A percentile compares a stretch with the other conserved stretches of the same genome.
Evolutionary conservation across 2,113 vertebrate genomes (phyloP).

Genomic region (Syrmaticus mikado): DNA sequence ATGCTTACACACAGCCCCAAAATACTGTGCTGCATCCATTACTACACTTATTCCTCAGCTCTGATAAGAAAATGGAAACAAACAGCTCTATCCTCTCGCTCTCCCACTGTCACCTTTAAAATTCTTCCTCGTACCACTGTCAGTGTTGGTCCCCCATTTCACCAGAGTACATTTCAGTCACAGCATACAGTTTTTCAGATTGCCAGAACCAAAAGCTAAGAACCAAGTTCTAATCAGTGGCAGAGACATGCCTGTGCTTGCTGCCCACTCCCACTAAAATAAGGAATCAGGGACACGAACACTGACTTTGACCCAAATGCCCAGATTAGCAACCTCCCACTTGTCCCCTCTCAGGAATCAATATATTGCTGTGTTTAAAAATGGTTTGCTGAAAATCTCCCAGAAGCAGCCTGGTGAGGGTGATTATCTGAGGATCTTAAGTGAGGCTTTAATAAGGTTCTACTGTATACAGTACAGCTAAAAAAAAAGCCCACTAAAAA

Average conservation of each 20-base stretch:
- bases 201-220: slow-evolving; percentile 57
- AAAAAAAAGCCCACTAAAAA: slow-evolving; percentile 65
- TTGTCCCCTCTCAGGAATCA: slow-evolving; percentile 27
- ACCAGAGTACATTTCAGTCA: slow-evolving; percentile 46
- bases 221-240: slow-evolving; percentile 63
- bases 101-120: slow-evolving; percentile 19
- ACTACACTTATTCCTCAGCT: neutral
- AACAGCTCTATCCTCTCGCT: neutral
- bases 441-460: slow-evolving; percentile 62
- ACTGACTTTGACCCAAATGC: slow-evolving; percentile 48
- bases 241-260: slow-evolving; percentile 39
- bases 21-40: neutral
- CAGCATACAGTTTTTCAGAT: slow-evolving; percentile 54
- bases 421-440: slow-evolving; percentile 49
- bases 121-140: neutral
- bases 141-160: neutral
- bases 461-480: slow-evolving; percentile 59
- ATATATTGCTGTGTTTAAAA: slow-evolving; percentile 55
- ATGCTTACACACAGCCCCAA: neutral
- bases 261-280: slow-evolving; percentile 68
- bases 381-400: slow-evolving; percentile 41
- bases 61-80: slow-evolving; percentile 24
- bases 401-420: slow-evolving; percentile 33
- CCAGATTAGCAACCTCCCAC: slow-evolving; percentile 67
- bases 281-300: slow-evolving; percentile 57